Conservation (phyloP, 2,113 vertebrate genomes). For the Cynocephalus volans region DNA sequence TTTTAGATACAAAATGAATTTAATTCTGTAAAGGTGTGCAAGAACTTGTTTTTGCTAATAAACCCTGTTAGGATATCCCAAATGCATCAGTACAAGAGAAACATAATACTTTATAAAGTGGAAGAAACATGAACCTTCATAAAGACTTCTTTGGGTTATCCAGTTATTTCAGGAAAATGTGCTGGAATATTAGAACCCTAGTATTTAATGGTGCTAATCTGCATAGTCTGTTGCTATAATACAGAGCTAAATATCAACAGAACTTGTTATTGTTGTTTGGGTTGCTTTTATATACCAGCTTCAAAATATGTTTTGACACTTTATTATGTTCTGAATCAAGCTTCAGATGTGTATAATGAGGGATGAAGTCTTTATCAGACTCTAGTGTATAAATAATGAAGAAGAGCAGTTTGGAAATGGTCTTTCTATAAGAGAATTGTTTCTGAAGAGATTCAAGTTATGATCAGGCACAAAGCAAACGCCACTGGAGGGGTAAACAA, state of each 20-base stretch:
- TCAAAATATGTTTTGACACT: slow-evolving; percentile 88
- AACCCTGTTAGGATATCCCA: background rate
- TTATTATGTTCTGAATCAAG: slow-evolving; percentile 89
- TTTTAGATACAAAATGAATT: slow-evolving; percentile 29
- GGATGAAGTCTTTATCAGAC: slow-evolving; percentile 85
- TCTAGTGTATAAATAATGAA: slow-evolving; percentile 83
- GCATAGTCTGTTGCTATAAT: slow-evolving; percentile 80
- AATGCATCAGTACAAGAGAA: slow-evolving; percentile 5
- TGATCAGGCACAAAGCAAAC: slow-evolving; percentile 27
- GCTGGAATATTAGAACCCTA: slow-evolving; percentile 22
- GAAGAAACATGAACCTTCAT: background rate
- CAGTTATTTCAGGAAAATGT: slow-evolving; percentile 64
- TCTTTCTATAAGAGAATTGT: slow-evolving; percentile 81
- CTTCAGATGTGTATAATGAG: slow-evolving; percentile 88
- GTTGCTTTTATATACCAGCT: slow-evolving; percentile 86
- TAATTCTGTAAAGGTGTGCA: background rate
- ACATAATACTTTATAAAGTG: background rate
- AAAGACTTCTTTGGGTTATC: background rate
- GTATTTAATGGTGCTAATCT: slow-evolving; percentile 26
- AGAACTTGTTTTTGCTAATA: slow-evolving; percentile 56
- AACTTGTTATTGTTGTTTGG: slow-evolving; percentile 85
- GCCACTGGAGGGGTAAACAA: background rate
- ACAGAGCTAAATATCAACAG: slow-evolving; percentile 82
- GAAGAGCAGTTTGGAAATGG: slow-evolving; percentile 82
- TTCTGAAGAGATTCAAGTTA: slow-evolving; percentile 79